A percentile compares a stretch with the other conserved stretches of the same genome.
phyloP scores from a whole-genome alignment of 2,888 invertebrate species.

The Tenthredo livida region DNA sequence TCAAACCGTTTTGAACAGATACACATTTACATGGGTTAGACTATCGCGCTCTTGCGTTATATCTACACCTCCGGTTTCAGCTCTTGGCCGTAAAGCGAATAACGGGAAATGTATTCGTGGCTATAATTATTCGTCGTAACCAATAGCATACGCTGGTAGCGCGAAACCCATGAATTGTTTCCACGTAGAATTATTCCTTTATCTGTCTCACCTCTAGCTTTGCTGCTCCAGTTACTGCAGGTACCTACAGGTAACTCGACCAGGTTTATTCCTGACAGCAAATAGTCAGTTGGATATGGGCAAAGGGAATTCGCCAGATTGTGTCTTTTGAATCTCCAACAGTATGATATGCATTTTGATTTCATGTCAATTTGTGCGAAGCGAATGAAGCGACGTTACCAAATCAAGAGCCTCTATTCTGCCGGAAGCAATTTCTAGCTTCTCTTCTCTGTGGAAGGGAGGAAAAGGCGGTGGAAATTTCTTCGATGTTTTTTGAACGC shows the following conservation, averaged over 20 bases:
- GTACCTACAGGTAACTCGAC: neutral
- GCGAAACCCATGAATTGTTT: neutral
- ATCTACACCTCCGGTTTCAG: constrained; percentile 14
- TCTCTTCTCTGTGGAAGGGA: neutral
- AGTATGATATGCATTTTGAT: constrained; percentile 1
- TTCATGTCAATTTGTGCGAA: constrained; percentile 6
- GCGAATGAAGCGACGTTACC: neutral
- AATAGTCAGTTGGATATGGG: neutral
- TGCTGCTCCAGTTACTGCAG: neutral
- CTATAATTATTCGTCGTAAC: constrained; percentile 34
- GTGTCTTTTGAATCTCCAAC: neutral
- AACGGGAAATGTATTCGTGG: neutral
- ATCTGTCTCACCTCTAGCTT: neutral
- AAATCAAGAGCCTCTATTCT: neutral
- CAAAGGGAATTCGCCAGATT: neutral
- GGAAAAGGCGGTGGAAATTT: neutral
- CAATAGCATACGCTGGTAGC: neutral
- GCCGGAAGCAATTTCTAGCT: constrained; percentile 10
- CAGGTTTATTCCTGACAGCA: neutral
- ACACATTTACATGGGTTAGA: neutral
- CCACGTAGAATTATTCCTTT: neutral
- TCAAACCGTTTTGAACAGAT: constrained; percentile 38
- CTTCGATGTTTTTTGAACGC: neutral
- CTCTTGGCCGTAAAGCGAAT: constrained; percentile 21
- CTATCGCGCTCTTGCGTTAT: neutral